A percentile compares a stretch with the other conserved stretches of the same genome.
Conservation (phyloP, 1,140 invertebrate genomes). For the Penaeus chinensis region DNA sequence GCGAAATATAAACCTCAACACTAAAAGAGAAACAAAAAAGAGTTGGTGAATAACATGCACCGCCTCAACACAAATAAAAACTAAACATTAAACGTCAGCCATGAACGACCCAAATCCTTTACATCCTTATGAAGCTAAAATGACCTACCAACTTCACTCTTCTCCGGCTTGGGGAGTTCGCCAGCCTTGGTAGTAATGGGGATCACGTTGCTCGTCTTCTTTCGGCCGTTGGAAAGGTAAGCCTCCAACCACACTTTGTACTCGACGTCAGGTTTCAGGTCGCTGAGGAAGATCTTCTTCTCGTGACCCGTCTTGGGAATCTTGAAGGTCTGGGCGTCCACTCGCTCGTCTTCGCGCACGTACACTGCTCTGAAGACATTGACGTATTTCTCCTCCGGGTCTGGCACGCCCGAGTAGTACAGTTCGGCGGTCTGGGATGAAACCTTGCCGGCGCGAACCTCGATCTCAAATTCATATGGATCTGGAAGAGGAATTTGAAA, state of each 20-base stretch:
- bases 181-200: slow-evolving; percentile 86
- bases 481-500: slow-evolving; percentile 68
- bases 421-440: slow-evolving; percentile 82
- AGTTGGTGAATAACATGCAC: too few relatives aligned
- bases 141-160: slow-evolving; percentile 61
- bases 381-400: slow-evolving; percentile 90
- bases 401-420: slow-evolving; percentile 84
- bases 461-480: slow-evolving; percentile 84
- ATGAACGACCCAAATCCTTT: too few relatives aligned
- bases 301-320: slow-evolving; percentile 83
- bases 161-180: slow-evolving; percentile 68
- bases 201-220: slow-evolving; percentile 85
- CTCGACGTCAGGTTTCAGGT: slow-evolving; percentile 80
- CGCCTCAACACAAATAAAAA: background rate
- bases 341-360: slow-evolving; percentile 75
- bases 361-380: slow-evolving; percentile 89
- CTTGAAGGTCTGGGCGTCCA: slow-evolving; percentile 83
- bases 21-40: slow-evolving; percentile 59
- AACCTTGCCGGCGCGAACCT: slow-evolving; percentile 79
- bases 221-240: slow-evolving; percentile 88
- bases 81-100: background rate
- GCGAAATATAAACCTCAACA: slow-evolving; percentile 65
- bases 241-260: slow-evolving; percentile 88
- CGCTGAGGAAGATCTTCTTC: slow-evolving; percentile 76
- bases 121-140: background rate